A percentile compares a stretch with the other conserved stretches of the same genome.
These are phyloP conservation scores for Ciconia boyciana DNA, from an alignment of 2,113 vertebrate species.

Conservation along the genomic window DNA sequence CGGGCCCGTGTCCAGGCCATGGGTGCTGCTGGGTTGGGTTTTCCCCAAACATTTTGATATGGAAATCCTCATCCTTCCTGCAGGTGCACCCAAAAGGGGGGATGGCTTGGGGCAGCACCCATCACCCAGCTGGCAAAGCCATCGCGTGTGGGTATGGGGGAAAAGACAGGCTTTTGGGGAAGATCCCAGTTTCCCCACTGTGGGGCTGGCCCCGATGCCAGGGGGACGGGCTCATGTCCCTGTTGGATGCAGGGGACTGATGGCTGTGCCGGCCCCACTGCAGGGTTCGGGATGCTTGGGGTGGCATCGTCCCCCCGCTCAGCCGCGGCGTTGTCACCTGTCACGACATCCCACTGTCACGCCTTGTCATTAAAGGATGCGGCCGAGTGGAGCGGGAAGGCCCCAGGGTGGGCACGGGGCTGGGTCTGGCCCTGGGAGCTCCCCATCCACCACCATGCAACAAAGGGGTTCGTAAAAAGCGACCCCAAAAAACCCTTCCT, in stretches of 20 bases:
- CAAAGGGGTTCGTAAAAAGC: background rate
- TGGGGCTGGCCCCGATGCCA: background rate
- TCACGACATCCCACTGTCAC: accelerated
- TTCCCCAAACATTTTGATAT: accelerated
- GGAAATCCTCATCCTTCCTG: background rate
- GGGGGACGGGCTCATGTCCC: background rate
- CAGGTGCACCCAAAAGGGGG: accelerated
- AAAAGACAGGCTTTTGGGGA: accelerated
- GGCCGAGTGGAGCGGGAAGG: accelerated
- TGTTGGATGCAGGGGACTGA: background rate
- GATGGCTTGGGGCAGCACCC: background rate
- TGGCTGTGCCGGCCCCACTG: accelerated
- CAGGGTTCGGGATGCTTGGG: background rate
- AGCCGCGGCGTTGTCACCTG: accelerated
- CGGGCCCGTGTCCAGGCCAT: accelerated
- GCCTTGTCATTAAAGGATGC: accelerated
- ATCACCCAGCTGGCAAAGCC: background rate
- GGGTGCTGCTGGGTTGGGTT: background rate
- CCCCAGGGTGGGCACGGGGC: accelerated
- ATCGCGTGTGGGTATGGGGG: accelerated
- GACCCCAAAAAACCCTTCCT: background rate
- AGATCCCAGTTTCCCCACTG: background rate
- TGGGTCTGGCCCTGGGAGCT: background rate
- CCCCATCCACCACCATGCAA: background rate
- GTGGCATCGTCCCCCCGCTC: accelerated